A percentile compares a stretch with the other conserved stretches of the same genome.
Conservation (phyloP, 2,113 vertebrate species). For the Triplophysa siluroides region DNA sequence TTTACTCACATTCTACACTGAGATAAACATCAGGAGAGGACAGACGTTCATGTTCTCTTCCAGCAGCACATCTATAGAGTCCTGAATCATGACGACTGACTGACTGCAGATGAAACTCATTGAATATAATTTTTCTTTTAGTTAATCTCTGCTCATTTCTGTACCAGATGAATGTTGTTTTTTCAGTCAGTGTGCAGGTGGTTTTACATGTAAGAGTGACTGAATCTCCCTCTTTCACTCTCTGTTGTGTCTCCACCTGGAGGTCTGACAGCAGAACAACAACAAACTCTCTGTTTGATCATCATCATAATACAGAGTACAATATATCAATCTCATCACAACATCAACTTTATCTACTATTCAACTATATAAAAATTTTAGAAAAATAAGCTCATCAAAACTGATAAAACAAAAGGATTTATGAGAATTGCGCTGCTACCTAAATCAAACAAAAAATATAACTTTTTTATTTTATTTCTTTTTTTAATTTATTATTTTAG, state of each 20-base stretch:
- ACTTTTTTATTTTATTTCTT: too few relatives aligned
- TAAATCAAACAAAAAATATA: too few relatives aligned
- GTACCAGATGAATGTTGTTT: conserved; percentile 17
- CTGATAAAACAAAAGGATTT: too few relatives aligned
- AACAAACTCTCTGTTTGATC: too few relatives aligned
- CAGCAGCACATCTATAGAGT: conserved; percentile 14
- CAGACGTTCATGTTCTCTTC: not conserved
- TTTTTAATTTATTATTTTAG: too few relatives aligned
- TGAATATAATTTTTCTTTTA: too few relatives aligned
- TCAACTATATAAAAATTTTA: too few relatives aligned
- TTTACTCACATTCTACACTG: conserved; percentile 19
- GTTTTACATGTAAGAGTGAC: not conserved
- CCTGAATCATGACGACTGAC: not conserved
- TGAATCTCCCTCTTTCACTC: not conserved
- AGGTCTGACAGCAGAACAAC: conserved; percentile 4
- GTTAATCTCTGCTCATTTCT: not conserved
- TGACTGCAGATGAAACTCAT: not conserved
- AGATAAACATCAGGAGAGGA: conserved; percentile 18
- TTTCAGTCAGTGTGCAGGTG: not conserved
- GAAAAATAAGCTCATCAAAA: too few relatives aligned
- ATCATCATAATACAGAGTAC: too few relatives aligned
- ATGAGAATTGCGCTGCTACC: too few relatives aligned
- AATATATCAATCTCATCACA: not conserved
- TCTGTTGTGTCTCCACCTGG: conserved; percentile 1
- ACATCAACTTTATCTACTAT: too few relatives aligned